Evolutionary conservation across 2,113 vertebrate species (phyloP).

Genomic region (Gnathonemus echidnorhynchus): DNA sequence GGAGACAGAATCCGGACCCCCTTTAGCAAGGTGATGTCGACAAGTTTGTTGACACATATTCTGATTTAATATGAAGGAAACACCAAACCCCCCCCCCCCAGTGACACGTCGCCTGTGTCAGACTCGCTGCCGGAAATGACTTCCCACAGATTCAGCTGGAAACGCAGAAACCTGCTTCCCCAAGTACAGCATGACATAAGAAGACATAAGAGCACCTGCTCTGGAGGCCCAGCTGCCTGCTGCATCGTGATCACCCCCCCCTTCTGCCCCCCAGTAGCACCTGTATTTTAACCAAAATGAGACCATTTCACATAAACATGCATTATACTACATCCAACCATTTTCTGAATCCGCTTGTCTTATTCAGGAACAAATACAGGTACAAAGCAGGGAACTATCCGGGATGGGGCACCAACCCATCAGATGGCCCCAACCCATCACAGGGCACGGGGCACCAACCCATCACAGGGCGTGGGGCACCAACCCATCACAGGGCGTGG

Average conservation of each 20-base stretch:
- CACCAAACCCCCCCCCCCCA: background rate
- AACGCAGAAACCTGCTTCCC: background rate
- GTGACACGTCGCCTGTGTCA: background rate
- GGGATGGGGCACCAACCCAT: background rate
- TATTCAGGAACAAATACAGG: too few species aligned
- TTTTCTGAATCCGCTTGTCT: too few species aligned
- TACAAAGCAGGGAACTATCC: too few species aligned
- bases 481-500: background rate
- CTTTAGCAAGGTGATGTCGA: background rate
- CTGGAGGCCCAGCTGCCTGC: background rate
- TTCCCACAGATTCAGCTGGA: background rate
- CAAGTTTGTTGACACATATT: background rate
- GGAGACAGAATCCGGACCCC: background rate
- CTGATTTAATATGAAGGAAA: background rate
- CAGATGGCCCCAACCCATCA: too few species aligned
- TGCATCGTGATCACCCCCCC: background rate
- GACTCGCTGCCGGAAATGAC: background rate
- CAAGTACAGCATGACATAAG: background rate
- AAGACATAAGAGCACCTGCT: background rate
- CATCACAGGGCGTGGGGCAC: too few species aligned
- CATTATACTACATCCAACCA: too few species aligned
- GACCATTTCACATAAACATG: background rate
- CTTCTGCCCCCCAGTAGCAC: background rate
- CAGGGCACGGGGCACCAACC: too few species aligned
- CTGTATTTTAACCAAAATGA: background rate